A percentile compares a stretch with the other conserved stretches of the same genome.
Conservation (phyloP, 2,113 vertebrate genomes). For the Anhinga rufa region DNA sequence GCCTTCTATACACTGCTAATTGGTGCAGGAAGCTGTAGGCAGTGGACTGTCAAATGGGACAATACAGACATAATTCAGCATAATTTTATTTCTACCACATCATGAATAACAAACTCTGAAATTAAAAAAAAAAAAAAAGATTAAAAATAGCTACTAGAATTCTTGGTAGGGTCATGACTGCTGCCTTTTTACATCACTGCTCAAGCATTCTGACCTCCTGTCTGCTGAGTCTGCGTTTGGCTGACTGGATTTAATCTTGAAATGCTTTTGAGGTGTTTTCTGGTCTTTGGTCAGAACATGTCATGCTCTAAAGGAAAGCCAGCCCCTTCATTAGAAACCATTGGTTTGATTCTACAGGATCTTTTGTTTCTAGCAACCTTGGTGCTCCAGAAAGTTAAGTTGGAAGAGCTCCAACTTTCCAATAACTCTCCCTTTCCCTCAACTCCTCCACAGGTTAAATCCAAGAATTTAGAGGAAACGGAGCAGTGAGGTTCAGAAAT, state of each 20-base stretch:
- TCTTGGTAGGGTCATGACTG: not conserved
- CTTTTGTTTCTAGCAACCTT: not conserved
- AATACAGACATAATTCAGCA: not conserved
- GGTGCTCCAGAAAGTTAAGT: not conserved
- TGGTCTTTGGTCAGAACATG: not conserved
- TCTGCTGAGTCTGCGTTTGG: not conserved
- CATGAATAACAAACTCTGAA: not conserved
- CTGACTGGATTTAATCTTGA: not conserved
- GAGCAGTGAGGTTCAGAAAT: not conserved
- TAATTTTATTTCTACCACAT: not conserved
- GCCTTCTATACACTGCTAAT: not conserved
- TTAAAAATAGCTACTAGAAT: not conserved
- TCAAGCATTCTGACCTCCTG: not conserved
- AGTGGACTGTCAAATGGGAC: not conserved
- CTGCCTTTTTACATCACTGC: not conserved
- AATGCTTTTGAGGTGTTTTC: not conserved
- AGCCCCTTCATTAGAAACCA: not conserved
- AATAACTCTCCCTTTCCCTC: not conserved
- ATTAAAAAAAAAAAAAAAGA: not conserved
- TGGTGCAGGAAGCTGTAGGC: not conserved
- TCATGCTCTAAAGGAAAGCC: not conserved
- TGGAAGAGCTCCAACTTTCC: not conserved
- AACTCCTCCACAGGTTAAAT: not conserved
- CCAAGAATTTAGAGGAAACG: not conserved
- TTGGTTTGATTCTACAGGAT: not conserved